These are phyloP conservation scores for Malacosoma neustria DNA, from an alignment of 2,888 invertebrate genomes.

Conservation along the genomic window DNA sequence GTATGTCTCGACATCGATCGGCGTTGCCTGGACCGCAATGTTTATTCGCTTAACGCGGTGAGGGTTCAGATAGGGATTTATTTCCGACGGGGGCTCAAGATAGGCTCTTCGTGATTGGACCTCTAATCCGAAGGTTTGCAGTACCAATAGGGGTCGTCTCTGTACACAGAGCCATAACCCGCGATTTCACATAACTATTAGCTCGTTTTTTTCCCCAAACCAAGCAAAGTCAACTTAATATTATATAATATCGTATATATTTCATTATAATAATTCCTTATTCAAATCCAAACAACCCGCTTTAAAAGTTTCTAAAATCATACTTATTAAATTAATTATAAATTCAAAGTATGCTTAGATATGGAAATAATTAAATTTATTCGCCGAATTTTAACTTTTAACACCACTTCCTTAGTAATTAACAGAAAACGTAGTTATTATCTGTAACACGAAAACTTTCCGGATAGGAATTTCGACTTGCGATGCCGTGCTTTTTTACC, in stretches of 20 bases:
- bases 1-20: slow-evolving; percentile 44
- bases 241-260: too few species aligned
- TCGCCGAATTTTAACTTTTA: slow-evolving; percentile 37
- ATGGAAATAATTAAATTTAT: slow-evolving; percentile 12
- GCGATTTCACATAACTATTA: not conserved
- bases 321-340: too few species aligned
- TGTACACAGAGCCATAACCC: slow-evolving; percentile 10
- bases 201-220: slow-evolving; percentile 1
- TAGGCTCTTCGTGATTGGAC: slow-evolving; percentile 41
- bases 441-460: slow-evolving; percentile 46
- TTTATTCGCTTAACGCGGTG: slow-evolving; percentile 44
- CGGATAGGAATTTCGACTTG: slow-evolving; percentile 38
- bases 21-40: slow-evolving; percentile 38
- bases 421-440: slow-evolving; percentile 49
- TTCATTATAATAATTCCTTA: not conserved
- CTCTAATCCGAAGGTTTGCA: slow-evolving; percentile 33
- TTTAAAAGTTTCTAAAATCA: too few species aligned
- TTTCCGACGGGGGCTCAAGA: slow-evolving; percentile 44
- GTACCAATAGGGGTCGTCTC: slow-evolving; percentile 15
- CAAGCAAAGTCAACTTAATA: too few species aligned
- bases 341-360: not conserved
- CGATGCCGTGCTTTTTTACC: slow-evolving; percentile 45
- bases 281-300: not conserved
- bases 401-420: slow-evolving; percentile 40
- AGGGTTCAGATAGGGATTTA: slow-evolving; percentile 50